A percentile compares a stretch with the other conserved stretches of the same genome.
phyloP scores from a whole-genome alignment of 2,888 invertebrate species.

The Eudasyphora cyanicolor region DNA sequence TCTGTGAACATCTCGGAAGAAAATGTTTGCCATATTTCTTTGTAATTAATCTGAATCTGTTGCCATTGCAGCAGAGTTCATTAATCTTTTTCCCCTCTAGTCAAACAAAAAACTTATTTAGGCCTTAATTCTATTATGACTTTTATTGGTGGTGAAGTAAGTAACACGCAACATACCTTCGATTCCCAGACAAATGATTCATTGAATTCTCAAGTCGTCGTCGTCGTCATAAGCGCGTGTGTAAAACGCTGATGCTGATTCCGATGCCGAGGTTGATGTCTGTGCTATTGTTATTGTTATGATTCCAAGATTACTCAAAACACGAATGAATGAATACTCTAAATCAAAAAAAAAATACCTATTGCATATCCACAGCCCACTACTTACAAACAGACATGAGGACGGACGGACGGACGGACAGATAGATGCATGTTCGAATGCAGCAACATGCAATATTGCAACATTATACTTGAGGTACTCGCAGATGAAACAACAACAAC shows the following conservation, averaged over 20 bases:
- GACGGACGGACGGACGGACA: neutral
- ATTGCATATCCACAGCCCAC: slow-evolving; percentile 44
- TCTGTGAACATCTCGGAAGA: too few species aligned
- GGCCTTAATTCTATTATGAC: slow-evolving; percentile 38
- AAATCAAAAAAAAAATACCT: too few species aligned
- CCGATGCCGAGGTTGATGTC: slow-evolving; percentile 34
- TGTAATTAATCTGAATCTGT: neutral
- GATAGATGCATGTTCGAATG: neutral
- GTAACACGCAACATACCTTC: slow-evolving; percentile 47
- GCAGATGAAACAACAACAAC: slow-evolving; percentile 58
- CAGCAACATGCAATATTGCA: slow-evolving; percentile 63
- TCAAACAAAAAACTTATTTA: slow-evolving; percentile 3
- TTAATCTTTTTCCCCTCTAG: neutral
- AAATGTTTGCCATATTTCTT: too few species aligned
- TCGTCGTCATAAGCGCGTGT: neutral
- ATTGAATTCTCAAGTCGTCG: slow-evolving; percentile 54
- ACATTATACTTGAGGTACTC: slow-evolving; percentile 59
- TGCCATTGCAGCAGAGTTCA: neutral
- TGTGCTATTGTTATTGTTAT: neutral
- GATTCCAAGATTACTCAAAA: slow-evolving; percentile 10
- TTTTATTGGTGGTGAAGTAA: neutral
- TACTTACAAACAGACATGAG: neutral
- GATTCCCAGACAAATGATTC: slow-evolving; percentile 58
- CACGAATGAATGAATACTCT: slow-evolving; percentile 20
- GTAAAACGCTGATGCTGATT: slow-evolving; percentile 3